These are phyloP conservation scores for human DNA, from an alignment of 2,113 vertebrate species.

Conservation along the genomic window DNA sequence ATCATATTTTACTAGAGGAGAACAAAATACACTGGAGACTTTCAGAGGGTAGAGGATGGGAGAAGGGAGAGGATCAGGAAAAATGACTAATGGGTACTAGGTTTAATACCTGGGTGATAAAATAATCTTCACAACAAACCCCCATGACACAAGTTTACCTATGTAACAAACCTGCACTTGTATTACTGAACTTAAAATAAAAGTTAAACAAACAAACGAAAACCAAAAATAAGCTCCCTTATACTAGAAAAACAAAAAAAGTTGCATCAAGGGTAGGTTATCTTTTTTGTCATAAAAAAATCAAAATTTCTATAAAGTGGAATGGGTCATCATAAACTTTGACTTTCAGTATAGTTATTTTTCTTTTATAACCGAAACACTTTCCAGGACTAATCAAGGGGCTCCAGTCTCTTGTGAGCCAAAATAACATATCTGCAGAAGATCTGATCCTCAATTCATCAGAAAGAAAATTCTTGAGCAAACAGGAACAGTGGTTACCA, in stretches of 20 bases:
- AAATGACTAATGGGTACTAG: too few species aligned
- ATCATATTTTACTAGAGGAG: not conserved
- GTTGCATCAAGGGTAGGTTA: not conserved
- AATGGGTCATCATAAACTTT: not conserved
- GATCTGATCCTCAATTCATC: not conserved
- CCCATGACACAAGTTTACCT: too few species aligned
- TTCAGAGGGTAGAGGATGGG: too few species aligned
- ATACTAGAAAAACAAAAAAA: not conserved
- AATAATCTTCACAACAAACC: too few species aligned
- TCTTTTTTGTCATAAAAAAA: not conserved
- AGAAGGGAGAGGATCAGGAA: too few species aligned
- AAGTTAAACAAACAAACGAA: too few species aligned
- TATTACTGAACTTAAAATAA: too few species aligned
- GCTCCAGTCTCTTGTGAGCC: not conserved
- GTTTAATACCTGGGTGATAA: too few species aligned
- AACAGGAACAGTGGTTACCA: not conserved
- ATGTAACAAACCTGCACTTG: too few species aligned
- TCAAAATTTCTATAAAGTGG: not conserved
- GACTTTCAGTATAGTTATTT: constrained; percentile 8
- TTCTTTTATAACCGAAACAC: constrained; percentile 23
- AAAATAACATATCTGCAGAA: not conserved
- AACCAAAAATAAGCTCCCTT: too few species aligned
- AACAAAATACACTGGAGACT: too few species aligned
- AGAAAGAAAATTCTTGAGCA: not conserved
- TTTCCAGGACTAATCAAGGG: not conserved